Evolutionary conservation across 2,797 vertebrate genomes (phyloP), one percentile per base, ranked within the genome.

Genomic region (Nannoperca australis): DNA sequence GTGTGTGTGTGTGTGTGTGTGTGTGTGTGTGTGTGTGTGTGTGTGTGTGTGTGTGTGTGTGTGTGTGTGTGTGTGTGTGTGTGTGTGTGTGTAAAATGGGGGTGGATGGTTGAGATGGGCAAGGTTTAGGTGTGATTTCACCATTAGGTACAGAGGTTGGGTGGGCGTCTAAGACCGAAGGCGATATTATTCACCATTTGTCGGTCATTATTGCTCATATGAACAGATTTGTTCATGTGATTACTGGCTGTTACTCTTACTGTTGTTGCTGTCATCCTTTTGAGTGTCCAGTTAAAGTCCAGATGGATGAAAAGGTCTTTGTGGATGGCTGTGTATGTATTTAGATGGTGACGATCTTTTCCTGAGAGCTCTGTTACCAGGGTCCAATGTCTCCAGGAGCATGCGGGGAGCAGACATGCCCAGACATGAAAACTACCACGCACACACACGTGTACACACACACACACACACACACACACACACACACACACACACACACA

Each of bases 361-460:
- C 82, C 88, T 84, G 86, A 90, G 87, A 84, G 87, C 85, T 91
- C 91, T 88, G 91, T 94, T 94, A 89, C 93, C 70, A 86, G 91
- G 89, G 89, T 94, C 90, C 88, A 90, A 79, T 91, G 88, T 93
- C 87, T 94, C 90, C 85, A 79, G 87, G 72, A 89, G 90, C 85
- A 83, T 89, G 70, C 82, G 76, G 63, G 69, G 78, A 85, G 74
- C 76, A 81, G 89, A 91, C 94, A 93, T 92, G 94, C 84, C 92
- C 89, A 81, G 91, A 93, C 95, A 95, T 93, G 94, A 89, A 89
- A 86, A 78, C 82, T 50, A 76, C 55, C 75, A 34, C n/a, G n/a
- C n/a, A n/a, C n/a, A n/a, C n/a, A n/a, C n/a, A n/a, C n/a, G n/a
- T n/a, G n/a, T n/a, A n/a, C n/a, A n/a, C n/a, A n/a, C n/a, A 1